Evolutionary conservation across 2,797 vertebrate species (phyloP).

Genomic region (Gambusia yucatana): DNA sequence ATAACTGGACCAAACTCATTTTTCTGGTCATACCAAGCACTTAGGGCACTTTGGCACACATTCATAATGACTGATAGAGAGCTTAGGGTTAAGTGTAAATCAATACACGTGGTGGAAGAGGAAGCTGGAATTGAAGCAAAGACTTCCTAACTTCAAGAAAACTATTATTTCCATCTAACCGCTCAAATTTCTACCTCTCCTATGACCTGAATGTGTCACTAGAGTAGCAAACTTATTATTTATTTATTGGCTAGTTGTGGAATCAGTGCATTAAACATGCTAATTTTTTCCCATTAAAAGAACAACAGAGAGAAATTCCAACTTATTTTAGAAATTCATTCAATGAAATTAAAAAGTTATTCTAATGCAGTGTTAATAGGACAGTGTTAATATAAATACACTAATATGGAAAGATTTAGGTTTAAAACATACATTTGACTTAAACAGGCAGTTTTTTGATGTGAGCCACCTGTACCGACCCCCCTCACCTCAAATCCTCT

Average conservation of each 20-base stretch:
- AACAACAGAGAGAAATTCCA: background rate
- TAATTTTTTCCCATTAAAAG: background rate
- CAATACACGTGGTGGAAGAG: background rate
- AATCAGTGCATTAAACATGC: background rate
- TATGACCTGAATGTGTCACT: background rate
- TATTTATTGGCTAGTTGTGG: background rate
- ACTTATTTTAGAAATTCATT: background rate
- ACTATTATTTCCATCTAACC: background rate
- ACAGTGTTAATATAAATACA: background rate
- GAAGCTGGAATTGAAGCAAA: background rate
- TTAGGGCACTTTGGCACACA: background rate
- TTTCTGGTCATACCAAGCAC: background rate
- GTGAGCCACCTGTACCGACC: accelerated
- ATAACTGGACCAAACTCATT: background rate
- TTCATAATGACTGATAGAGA: background rate
- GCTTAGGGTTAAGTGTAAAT: background rate
- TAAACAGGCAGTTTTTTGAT: background rate
- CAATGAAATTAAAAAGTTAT: background rate
- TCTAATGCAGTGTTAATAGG: too few species aligned
- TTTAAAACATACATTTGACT: background rate
- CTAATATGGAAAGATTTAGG: background rate
- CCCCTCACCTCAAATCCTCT: constrained; percentile 76
- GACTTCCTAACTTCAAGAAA: background rate
- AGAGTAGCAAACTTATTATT: background rate
- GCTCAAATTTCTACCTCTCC: background rate